These are phyloP conservation scores for Gonatopus flavifemur DNA, from an alignment of 1,140 invertebrate species.

Conservation along the genomic window DNA sequence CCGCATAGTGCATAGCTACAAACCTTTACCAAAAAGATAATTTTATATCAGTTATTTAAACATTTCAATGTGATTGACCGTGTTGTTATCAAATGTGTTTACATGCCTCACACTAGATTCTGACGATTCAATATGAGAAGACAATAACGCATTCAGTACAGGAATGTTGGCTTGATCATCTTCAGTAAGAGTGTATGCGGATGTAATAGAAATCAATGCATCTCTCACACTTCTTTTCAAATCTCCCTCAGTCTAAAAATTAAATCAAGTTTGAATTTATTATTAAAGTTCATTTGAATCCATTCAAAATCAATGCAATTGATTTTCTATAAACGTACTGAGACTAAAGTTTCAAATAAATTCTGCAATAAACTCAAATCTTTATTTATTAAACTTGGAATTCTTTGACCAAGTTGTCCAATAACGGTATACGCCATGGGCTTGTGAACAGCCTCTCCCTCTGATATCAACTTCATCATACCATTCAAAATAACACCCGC, in stretches of 20 bases:
- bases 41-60: constrained; percentile 24
- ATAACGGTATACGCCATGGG: constrained; percentile 76
- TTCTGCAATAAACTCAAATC: constrained; percentile 66
- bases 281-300: too few species aligned
- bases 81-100: constrained; percentile 1
- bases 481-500: constrained; percentile 52
- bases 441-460: constrained; percentile 63
- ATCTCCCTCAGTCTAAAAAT: constrained; percentile 58
- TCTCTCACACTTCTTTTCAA: constrained; percentile 62
- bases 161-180: constrained; percentile 47
- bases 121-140: constrained; percentile 45
- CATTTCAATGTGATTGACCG: background rate
- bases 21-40: constrained; percentile 57
- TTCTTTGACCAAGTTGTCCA: constrained; percentile 70
- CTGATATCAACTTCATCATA: constrained; percentile 50
- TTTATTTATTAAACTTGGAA: constrained; percentile 71
- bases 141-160: constrained; percentile 61
- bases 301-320: constrained; percentile 5
- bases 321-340: constrained; percentile 52
- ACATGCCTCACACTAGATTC: constrained; percentile 45
- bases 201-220: constrained; percentile 62
- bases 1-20: constrained; percentile 80
- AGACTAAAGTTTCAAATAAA: constrained; percentile 67
- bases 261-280: constrained; percentile 8
- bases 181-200: constrained; percentile 55